phyloP scores from a whole-genome alignment of 2,797 vertebrate species.

The Erpetoichthys calabaricus region DNA sequence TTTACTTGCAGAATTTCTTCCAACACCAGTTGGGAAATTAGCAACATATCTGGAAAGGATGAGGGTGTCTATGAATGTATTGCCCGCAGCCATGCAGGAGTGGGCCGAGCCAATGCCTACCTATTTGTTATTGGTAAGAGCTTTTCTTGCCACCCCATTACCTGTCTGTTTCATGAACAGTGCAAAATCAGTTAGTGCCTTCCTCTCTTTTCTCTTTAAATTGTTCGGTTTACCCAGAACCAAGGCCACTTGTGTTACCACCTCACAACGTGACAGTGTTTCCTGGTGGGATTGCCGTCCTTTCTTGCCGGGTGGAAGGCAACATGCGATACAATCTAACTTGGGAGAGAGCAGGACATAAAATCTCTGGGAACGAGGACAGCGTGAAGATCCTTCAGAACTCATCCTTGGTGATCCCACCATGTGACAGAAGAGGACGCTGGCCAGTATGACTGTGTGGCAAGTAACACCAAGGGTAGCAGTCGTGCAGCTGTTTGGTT shows the following conservation, averaged over 20 bases:
- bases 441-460: slow-evolving; percentile 64
- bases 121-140: slow-evolving; percentile 65
- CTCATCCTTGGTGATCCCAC: slow-evolving; percentile 53
- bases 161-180: slow-evolving; percentile 10
- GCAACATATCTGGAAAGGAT: slow-evolving; percentile 44
- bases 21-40: slow-evolving; percentile 74
- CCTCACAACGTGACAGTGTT: slow-evolving; percentile 56
- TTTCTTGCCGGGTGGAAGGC: slow-evolving; percentile 61
- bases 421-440: slow-evolving; percentile 37
- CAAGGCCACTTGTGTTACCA: slow-evolving; percentile 51
- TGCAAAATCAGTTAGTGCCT: no score
- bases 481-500: slow-evolving; percentile 59
- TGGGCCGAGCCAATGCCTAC: slow-evolving; percentile 47
- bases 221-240: slow-evolving; percentile 45
- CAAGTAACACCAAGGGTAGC: slow-evolving; percentile 48
- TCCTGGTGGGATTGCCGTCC: slow-evolving; percentile 44
- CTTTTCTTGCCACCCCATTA: no score
- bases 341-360: slow-evolving; percentile 52
- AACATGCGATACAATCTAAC: slow-evolving; percentile 68
- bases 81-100: slow-evolving; percentile 61
- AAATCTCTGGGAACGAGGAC: slow-evolving; percentile 22
- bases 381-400: slow-evolving; percentile 48
- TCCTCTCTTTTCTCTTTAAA: not conserved
- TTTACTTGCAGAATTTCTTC: slow-evolving; percentile 48
- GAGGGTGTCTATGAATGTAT: slow-evolving; percentile 73